Base-by-base conservation (phyloP, 2,113 vertebrate species). In the Chiloscyllium plagiosum region DNA sequence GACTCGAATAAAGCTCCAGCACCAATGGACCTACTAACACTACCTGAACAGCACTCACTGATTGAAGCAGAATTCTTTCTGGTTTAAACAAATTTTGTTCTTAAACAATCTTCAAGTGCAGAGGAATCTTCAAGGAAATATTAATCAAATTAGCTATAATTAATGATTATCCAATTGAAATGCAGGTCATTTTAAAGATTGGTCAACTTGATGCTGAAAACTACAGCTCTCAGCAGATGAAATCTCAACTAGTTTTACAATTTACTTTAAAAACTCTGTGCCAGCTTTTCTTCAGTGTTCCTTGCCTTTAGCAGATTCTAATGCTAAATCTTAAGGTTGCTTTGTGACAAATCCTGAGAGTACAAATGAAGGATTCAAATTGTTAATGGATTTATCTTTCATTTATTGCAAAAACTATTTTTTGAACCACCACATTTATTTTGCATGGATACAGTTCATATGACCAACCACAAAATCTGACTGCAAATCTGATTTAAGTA, bases 141-240 rank as follows among this genome's bases (percentile, higher is more conserved):
- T 68, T 66, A 66, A 66, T 93, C 61, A 33, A 93, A 93, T 93
- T 93, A 93, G 61, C 61, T 93, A 17, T 61, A 93, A 66, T 93
- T 93, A 93, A 66, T 37, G 56, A 33, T 93, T 65, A 37, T 66
- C 89, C 61, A 93, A 37, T 66, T 93, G 89, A 90, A 90, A 56
- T 61, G 50, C 24, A 87, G 22, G 6, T 87, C 22, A 26, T 52
- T 26, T 50, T 12, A 87, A 66, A 66, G 29, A 37, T 17, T 37
- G 56, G 89, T n/a, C 4, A 93, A n/a, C 61, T 93, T 33, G 19
- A 15, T 66, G 37, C 33, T 61, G 50, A 19, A 37, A 65, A 33
- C 61, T 37, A n/a, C 33, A 66, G 89, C n/a, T n/a, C 56, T 90
- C 56, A 92, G 6, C 61, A 66, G 61, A 66, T 93, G 89, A 93